Conservation (phyloP, 2,113 vertebrate species). For the Aphelocoma coerulescens region DNA sequence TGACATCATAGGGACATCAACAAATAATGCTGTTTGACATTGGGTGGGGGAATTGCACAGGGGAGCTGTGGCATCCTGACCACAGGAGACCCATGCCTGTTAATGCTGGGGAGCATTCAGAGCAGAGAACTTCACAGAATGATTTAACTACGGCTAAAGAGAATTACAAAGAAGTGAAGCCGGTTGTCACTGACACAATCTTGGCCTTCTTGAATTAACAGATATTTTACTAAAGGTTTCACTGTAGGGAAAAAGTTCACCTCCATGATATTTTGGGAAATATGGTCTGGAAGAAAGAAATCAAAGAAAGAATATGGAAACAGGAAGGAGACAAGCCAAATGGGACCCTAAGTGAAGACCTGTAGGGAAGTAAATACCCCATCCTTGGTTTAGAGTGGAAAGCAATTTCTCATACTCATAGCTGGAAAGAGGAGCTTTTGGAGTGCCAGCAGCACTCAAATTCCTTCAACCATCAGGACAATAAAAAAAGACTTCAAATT, state of each 20-base stretch:
- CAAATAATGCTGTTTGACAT: not conserved
- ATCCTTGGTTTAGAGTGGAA: not conserved
- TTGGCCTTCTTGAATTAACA: not conserved
- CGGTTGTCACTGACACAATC: not conserved
- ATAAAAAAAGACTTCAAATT: not conserved
- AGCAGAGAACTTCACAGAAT: not conserved
- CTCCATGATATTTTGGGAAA: not conserved
- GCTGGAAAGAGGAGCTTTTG: not conserved
- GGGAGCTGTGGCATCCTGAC: not conserved
- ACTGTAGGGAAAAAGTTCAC: not conserved
- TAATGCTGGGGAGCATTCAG: not conserved
- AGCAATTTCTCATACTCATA: not conserved
- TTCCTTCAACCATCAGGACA: not conserved
- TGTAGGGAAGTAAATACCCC: not conserved
- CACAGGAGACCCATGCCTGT: not conserved
- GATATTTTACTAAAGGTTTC: not conserved
- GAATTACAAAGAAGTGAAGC: not conserved
- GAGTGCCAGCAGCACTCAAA: not conserved
- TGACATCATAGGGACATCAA: not conserved
- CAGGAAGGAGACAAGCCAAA: not conserved
- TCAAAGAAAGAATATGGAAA: not conserved
- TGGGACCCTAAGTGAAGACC: not conserved
- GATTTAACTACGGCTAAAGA: not conserved
- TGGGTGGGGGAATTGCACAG: not conserved
- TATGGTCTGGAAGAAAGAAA: not conserved